These are phyloP conservation scores for Gopherus evgoodei DNA, from an alignment of 2,113 vertebrate species.

Conservation along the genomic window DNA sequence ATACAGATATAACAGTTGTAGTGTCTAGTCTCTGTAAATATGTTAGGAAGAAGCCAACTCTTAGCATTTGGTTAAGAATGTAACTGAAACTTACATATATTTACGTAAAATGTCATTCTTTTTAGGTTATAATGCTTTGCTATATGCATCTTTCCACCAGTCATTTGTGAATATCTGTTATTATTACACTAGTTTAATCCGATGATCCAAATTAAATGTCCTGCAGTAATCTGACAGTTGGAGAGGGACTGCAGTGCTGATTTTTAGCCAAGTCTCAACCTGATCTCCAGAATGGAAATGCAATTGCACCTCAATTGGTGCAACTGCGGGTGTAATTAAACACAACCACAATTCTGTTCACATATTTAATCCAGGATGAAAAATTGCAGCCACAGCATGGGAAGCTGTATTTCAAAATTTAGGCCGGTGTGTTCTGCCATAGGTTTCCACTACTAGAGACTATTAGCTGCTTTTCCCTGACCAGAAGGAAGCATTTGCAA, in stretches of 20 bases:
- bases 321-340: constrained; percentile 40
- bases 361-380: neutral
- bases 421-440: neutral
- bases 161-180: neutral
- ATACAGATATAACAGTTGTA: neutral
- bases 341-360: constrained; percentile 39
- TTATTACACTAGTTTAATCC: neutral
- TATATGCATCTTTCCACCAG: neutral
- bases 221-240: constrained; percentile 69
- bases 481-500: neutral
- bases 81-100: neutral
- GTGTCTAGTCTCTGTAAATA: neutral
- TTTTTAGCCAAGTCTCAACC: constrained; percentile 15
- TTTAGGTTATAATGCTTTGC: neutral
- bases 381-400: neutral
- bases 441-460: neutral
- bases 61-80: neutral
- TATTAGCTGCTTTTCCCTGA: neutral
- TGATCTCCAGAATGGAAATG: neutral
- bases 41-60: neutral
- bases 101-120: neutral
- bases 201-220: constrained; percentile 1
- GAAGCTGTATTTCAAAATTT: neutral
- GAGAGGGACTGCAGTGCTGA: constrained; percentile 46
- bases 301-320: neutral